phyloP scores from a whole-genome alignment of 2,888 invertebrate species.

The Stegophylla sp. region DNA sequence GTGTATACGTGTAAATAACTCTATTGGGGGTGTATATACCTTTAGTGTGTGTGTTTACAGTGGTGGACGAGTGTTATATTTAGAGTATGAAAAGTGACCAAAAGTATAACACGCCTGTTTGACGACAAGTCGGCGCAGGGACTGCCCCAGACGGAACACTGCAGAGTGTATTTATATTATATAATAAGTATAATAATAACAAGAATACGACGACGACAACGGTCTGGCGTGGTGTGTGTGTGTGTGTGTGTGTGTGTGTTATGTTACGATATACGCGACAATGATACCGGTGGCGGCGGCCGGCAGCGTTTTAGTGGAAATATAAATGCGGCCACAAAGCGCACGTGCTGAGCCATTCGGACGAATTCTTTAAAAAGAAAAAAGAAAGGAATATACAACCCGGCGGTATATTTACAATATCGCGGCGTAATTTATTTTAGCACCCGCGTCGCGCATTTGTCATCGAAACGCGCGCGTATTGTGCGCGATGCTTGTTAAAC shows the following conservation, averaged over 20 bases:
- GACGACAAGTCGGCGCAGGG: constrained; percentile 28
- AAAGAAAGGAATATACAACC: constrained; percentile 32
- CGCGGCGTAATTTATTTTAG: constrained; percentile 57
- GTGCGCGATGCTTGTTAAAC: constrained; percentile 49
- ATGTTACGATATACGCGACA: not conserved
- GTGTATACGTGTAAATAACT: constrained; percentile 38
- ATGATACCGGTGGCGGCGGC: not conserved
- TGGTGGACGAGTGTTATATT: not conserved
- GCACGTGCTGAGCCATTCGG: constrained; percentile 58
- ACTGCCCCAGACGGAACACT: not conserved
- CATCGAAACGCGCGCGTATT: constrained; percentile 27
- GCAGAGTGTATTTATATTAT: not conserved
- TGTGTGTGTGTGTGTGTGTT: not conserved
- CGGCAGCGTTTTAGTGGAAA: constrained; percentile 36
- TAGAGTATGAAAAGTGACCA: constrained; percentile 23
- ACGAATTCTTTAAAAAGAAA: constrained; percentile 46
- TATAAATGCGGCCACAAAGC: constrained; percentile 52
- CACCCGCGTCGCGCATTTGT: constrained; percentile 45
- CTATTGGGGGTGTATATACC: constrained; percentile 33
- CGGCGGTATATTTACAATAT: constrained; percentile 49
- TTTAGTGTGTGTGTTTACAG: not conserved
- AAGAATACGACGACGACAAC: constrained; percentile 6
- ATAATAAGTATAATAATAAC: not conserved
- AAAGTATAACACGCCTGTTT: constrained; percentile 50
- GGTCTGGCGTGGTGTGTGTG: too few relatives aligned